Evolutionary conservation across 2,113 vertebrate genomes (phyloP), one percentile per base, ranked within the genome.

Genomic region (Microcebus jonahi): DNA sequence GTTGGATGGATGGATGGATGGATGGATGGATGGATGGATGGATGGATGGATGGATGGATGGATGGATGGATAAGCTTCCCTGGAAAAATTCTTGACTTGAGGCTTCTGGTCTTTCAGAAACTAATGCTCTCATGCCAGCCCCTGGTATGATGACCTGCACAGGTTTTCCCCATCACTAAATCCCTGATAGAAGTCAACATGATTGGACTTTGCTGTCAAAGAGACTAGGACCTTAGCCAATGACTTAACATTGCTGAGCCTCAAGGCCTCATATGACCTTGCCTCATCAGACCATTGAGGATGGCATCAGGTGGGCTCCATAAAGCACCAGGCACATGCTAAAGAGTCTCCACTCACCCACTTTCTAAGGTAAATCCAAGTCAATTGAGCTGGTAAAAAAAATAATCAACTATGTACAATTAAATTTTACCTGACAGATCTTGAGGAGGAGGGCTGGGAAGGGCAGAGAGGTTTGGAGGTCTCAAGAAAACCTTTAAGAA

Each of bases 361-460:
- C 88, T 91, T 80, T 53, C 50, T 81, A 92, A 90, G 11, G 7
- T 71, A 67, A 89, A 89, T 53, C 71, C 76, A 77, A 95, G 34
- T 83, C 13, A 50, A 3, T 21, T 42, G 71, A 94, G 29, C 76
- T 71, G 17, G 21, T n/a, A 5, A 31, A 63, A n/a, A 77, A 31
- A 87, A 34, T 39, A 87, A 84, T 25, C 53, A 79, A 36, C 17
- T 48, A 82, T 0, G 10, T 63, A 31, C 23, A 36, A 86, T 80
- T 73, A 71, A 29, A 90, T 87, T 81, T 93, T 86, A 85, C 29
- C 55, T 81, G 34, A 53, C n/a, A 84, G 42, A 8, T 89, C 63
- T 53, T 85, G 29, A 94, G 45, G 29, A 81, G 13, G 15, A 76
- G 8, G 34, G 2, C 17, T 94, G 14, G 17, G 42, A 45, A 71